Evolutionary conservation across 2,113 vertebrate genomes (phyloP), one percentile per base, ranked within the genome.

Genomic region (Rattus norvegicus): DNA sequence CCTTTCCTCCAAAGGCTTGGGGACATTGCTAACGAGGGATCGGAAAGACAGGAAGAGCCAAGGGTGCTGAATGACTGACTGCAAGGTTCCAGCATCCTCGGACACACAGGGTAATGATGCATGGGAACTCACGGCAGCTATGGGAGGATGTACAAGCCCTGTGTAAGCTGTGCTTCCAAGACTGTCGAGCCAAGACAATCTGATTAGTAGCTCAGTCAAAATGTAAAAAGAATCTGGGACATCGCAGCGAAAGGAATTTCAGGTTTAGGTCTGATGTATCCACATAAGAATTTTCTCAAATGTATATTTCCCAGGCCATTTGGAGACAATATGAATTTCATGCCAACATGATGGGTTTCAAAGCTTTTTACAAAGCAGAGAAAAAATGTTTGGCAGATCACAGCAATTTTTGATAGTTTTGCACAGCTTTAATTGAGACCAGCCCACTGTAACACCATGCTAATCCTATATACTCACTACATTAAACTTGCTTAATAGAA

Each of bases 401-500:
- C 56, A 92, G 63, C 43, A 63, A 70, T 87, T 96, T 90, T 90
- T 94, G 33, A 69, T 96, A 96, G 73, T 96, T 97, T 80, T 95
- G 56, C 63, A 91, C 14, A 54, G 63, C 24, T 95, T 84, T 86
- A 93, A 96, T 96, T 95, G 90, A 91, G 89, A 70, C 56, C 89
- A 96, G 73, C 54, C 80, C 83, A 87, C 79, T 75, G 52, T 76
- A 97, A 96, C 94, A 98, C 95, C 95, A 88, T n/a, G 67, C 49
- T 97, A 97, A 98, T 93, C 70, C 54, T 47, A 67, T 81, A 91
- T 2, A 89, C 19, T 70, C 90, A 93, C 92, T 86, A 13, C 87
- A 81, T 95, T 95, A 94, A 92, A 97, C 79, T 86, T 75, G 86
- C 54, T 95, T 97, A 95, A 93, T 96, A 95, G 95, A 98, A 96